A percentile compares a stretch with the other conserved stretches of the same genome.
These are phyloP conservation scores for Germaria angustata DNA, from an alignment of 2,888 invertebrate genomes.

Conservation along the genomic window DNA sequence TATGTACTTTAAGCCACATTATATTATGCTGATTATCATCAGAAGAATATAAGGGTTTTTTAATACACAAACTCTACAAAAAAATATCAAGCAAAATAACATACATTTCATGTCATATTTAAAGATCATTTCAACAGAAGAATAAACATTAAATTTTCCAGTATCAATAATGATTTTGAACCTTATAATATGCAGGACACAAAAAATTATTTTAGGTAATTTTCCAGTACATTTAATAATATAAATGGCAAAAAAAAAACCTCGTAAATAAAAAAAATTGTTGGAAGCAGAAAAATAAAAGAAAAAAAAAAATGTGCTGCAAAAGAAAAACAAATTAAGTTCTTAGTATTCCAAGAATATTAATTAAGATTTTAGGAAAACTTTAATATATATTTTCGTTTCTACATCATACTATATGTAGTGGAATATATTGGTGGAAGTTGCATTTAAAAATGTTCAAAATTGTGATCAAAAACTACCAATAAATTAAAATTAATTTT, in stretches of 20 bases:
- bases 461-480: no score
- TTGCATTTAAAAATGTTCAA: neutral
- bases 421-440: no score
- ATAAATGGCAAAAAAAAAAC: neutral
- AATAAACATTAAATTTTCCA: neutral
- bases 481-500: no score
- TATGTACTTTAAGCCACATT: no score
- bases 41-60: no score
- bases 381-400: no score
- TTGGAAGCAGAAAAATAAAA: neutral
- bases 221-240: conserved; percentile 30
- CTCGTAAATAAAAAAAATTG: neutral
- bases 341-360: neutral
- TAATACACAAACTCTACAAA: no score
- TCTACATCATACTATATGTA: no score
- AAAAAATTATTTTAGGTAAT: neutral
- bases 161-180: neutral
- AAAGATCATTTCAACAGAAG: neutral
- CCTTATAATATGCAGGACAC: neutral
- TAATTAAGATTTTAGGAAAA: conserved; percentile 8
- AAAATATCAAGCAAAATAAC: no score
- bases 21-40: no score
- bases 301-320: neutral
- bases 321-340: neutral
- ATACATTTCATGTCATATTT: no score